Evolutionary conservation across 2,113 vertebrate genomes (phyloP), one percentile per base, ranked within the genome.

Genomic region (Spea multiplicata): DNA sequence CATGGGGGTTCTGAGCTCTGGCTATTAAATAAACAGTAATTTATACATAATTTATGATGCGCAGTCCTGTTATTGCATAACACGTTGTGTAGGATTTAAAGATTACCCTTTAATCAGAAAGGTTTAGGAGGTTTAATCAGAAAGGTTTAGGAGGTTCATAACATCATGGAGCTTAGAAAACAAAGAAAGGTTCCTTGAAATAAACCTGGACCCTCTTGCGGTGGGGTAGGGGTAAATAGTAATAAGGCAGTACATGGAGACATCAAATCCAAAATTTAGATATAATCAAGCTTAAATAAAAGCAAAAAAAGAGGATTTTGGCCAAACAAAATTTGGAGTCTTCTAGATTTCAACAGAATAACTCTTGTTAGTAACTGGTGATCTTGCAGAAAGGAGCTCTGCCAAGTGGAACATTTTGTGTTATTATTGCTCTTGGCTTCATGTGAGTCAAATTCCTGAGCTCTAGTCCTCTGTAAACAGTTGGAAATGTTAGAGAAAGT

Each of bases 381-480:
- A 73, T 48, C 13, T 46, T 49, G 67, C 57, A 30, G 44, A 48
- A 8, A 73, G 77, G 77, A 66, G 47, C 52, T 67, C 50, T 80
- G 78, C 78, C 71, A 80, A 74, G 50, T 48, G 13, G 71, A 80
- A 55, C 44, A 68, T 30, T 73, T 73, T 67, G 45, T 80, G 64
- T 73, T 80, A 68, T 67, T 74, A 74, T 80, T 80, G 61, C 46
- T 61, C 61, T 80, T 80, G 71, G 71, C 78, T 68, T 71, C 30
- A 65, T 80, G 71, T 67, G 71, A 73, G 78, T 72, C 70, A 73
- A 66, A 80, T 80, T 80, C 77, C 71, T 73, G 62, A 73, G 75
- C 46, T 49, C 68, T 52, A 52, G 68, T 57, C 62, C 52, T 80
- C 62, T 71, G 78, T 80, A 80, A 80, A 80, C 71, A 73, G 14